Evolutionary conservation across 2,888 invertebrate species (phyloP), one percentile per base, ranked within the genome.

Genomic region (Netelia virgata): DNA sequence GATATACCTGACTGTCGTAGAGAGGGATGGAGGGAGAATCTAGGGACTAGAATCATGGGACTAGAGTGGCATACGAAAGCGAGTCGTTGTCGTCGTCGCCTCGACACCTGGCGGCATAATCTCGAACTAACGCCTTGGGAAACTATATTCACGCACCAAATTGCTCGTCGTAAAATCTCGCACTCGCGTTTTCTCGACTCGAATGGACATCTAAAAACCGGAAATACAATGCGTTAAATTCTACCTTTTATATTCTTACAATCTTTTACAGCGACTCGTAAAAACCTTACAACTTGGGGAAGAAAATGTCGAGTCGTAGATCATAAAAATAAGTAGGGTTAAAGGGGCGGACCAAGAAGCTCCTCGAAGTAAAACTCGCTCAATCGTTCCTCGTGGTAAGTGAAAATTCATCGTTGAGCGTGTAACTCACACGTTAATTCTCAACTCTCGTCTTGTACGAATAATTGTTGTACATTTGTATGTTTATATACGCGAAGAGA

Each of bases 401-500:
- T 36, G 36, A 36, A 36, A 36, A 36, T 36, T 36, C 36, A 36
- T 36, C 5, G 1, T 23, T 1, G 1, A 23, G 2, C 23, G 6
- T 36, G 36, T 36, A 36, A 36, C 36, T 36, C 36, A 5, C 0
- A 6, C 3, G 6, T 36, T 36, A 36, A 36, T 36, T 36, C 6
- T 36, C 36, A 5, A 36, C 3, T 36, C 6, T 36, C 6, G 36
- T 36, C 36, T 36, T 5, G 36, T 36, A 9, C 23, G 53, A 74
- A 50, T 63, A 63, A 74, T 63, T 74, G 36, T 63, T 53, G 63
- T 50, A 50, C 18, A 9, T 18, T 18, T 55, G 28, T 50, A 14
- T 53, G 72, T 72, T 53, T 70, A 66, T 20, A 41, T 68, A 11
- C 43, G 47, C 50, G 14, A 64, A 70, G 76, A 77, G 59, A 63